Conservation (phyloP, 2,888 invertebrate species). For the Sarcophaga variegata region DNA sequence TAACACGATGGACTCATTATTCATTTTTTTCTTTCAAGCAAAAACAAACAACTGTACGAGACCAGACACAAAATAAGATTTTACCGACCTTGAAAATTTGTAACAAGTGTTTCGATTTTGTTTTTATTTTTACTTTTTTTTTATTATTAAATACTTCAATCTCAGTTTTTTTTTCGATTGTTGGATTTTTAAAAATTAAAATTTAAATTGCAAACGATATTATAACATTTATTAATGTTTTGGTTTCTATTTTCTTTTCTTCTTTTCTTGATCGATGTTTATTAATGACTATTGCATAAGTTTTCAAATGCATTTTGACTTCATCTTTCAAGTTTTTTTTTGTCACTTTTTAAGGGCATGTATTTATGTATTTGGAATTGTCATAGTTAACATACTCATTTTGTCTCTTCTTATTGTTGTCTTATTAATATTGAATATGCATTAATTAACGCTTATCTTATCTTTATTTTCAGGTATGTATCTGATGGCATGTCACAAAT, state of each 20-base stretch:
- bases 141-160: no score
- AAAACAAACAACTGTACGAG: not conserved
- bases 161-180: not conserved
- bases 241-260: not conserved
- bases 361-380: no score
- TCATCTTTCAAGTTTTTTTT: not conserved
- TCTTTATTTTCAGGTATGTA: constrained; percentile 54
- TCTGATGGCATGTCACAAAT: no score
- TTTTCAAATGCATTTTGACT: constrained; percentile 15
- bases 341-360: no score
- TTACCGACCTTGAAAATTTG: constrained; percentile 45
- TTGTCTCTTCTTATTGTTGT: no score
- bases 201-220: not conserved
- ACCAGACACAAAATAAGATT: not conserved
- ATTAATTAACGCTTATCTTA: not conserved
- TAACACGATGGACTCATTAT: constrained; percentile 22
- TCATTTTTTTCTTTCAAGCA: not conserved
- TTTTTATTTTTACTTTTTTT: not conserved
- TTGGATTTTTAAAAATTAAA: not conserved
- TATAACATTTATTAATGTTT: not conserved
- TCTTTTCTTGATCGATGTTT: not conserved
- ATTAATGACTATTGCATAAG: not conserved
- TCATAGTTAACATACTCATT: no score
- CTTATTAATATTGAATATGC: no score
- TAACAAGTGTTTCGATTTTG: constrained; percentile 45